Base-by-base conservation (phyloP, 2,888 invertebrate species). In the Drosophila mulleri region DNA sequence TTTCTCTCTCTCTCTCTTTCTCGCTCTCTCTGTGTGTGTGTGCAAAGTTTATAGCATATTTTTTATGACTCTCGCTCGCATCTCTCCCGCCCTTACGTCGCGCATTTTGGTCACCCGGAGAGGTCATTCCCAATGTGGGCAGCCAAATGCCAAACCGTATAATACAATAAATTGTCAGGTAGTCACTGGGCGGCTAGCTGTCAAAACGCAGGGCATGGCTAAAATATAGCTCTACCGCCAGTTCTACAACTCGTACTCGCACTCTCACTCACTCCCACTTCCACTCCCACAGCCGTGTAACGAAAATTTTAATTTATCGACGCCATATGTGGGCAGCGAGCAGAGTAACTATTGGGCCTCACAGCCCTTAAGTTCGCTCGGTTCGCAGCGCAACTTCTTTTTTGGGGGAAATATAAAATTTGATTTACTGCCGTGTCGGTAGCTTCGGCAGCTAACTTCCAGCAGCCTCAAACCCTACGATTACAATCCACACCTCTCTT, bases 221-320 rank as follows among this genome's bases (percentile, higher is more conserved):
- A 62, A 77, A 64, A 79, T 81, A 78, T 83, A 74, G 69, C 84
- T 64, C 77, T 73, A 11, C 23, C 12, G 52, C 14, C 18, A 35
- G 62, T n/a, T 9, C 29, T 42, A 41, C 18, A 29, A 4, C 62
- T 57, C 45, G 50, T 14, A 18, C 16, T 32, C n/a, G 9, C 9
- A 23, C 62, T 59, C 48, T 50, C 18, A 16, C 16, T 32, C 9
- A 23, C 62, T 59, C 47, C 53, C 18, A 16, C 16, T 32, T 16
- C 12, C 16, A 18, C 14, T 3, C 12, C 29, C 65, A 29, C 45
- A 56, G 29, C 54, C 53, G 53, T 58, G 67, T 67, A 76, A 67
- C 71, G 70, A 88, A 89, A 91, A 91, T 91, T 92, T 91, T 91
- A 92, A 92, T 92, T 92, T 92, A 92, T 92, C 92, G 92, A 92